Percentiles rank a stretch among this genome's conserved stretches.
These are phyloP conservation scores for Dysidea cf. avara DNA, from an alignment of 37 sponge, comb jelly and placozoan genomes.

Conservation along the genomic window DNA sequence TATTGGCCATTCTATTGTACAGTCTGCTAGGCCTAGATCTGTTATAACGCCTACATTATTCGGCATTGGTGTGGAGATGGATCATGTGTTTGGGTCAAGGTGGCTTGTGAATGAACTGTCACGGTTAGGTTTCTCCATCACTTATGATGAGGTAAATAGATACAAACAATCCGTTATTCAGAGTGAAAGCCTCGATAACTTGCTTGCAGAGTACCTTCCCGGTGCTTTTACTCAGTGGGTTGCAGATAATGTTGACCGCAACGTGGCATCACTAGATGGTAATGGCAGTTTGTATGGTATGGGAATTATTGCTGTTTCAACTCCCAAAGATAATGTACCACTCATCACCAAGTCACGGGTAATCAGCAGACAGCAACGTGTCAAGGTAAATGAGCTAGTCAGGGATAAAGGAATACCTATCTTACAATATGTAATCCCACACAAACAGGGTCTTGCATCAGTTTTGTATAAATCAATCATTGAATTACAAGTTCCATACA, in stretches of 20 bases:
- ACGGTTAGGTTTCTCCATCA: conserved; percentile 9
- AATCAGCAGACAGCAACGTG: conserved; percentile 14
- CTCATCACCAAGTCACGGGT: conserved; percentile 5
- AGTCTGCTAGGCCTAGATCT: conserved; percentile 13
- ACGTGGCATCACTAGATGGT: conserved; percentile 20
- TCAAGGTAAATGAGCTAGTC: conserved; percentile 19
- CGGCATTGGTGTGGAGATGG: too few relatives aligned
- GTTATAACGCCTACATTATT: background rate
- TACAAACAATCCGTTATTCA: too few relatives aligned
- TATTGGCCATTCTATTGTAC: conserved; percentile 31
- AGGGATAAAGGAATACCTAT: conserved; percentile 18
- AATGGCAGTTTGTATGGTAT: conserved; percentile 16
- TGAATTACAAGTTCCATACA: conserved; percentile 26
- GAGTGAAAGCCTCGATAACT: too few relatives aligned
- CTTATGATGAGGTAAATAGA: too few relatives aligned
- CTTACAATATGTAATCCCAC: conserved; percentile 5
- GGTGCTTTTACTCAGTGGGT: too few relatives aligned
- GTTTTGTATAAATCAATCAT: background rate
- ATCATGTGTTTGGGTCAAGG: conserved; percentile 38
- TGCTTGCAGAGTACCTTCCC: too few relatives aligned
- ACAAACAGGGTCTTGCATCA: background rate
- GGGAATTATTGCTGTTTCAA: conserved; percentile 42
- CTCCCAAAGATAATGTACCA: conserved; percentile 25
- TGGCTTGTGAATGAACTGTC: conserved; percentile 24
- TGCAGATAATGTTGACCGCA: conserved; percentile 24